phyloP scores from a whole-genome alignment of 2,113 vertebrate species.

The Phainopepla nitens region DNA sequence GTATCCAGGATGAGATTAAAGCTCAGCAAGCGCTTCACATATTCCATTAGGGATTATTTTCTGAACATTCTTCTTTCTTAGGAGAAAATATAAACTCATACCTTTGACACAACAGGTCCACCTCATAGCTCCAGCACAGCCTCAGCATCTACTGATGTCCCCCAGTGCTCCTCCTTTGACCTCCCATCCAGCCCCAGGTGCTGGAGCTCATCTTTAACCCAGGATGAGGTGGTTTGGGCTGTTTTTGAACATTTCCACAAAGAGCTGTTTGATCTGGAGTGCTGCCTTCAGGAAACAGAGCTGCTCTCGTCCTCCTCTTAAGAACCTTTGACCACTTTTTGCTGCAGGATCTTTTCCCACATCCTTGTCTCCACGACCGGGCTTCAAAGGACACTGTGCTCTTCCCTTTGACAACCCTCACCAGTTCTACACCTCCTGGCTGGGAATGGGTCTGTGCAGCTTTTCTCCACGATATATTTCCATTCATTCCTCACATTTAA shows the following conservation, averaged over 20 bases:
- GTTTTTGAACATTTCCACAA: constrained; percentile 34
- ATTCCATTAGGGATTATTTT: background rate
- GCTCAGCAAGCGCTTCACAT: background rate
- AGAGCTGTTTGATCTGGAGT: constrained; percentile 40
- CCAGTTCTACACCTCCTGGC: background rate
- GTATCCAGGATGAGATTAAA: background rate
- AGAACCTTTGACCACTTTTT: constrained; percentile 45
- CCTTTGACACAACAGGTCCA: background rate
- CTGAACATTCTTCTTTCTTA: background rate
- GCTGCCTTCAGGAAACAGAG: constrained; percentile 38
- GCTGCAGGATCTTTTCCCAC: constrained; percentile 35
- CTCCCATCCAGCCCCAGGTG: constrained; percentile 16
- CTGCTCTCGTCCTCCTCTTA: background rate
- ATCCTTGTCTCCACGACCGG: background rate
- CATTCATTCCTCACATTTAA: background rate
- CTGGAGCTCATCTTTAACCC: constrained; percentile 25
- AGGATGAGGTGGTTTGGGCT: background rate
- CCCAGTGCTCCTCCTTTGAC: constrained; percentile 9
- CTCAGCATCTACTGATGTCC: background rate
- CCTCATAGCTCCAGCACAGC: background rate
- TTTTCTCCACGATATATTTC: background rate
- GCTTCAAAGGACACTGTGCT: background rate
- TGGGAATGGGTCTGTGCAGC: background rate
- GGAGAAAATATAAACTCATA: background rate
- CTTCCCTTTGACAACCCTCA: background rate